A percentile compares a stretch with the other conserved stretches of the same genome.
These are phyloP conservation scores for Aphodius sticticus DNA, from an alignment of 2,888 invertebrate species.

Conservation along the genomic window DNA sequence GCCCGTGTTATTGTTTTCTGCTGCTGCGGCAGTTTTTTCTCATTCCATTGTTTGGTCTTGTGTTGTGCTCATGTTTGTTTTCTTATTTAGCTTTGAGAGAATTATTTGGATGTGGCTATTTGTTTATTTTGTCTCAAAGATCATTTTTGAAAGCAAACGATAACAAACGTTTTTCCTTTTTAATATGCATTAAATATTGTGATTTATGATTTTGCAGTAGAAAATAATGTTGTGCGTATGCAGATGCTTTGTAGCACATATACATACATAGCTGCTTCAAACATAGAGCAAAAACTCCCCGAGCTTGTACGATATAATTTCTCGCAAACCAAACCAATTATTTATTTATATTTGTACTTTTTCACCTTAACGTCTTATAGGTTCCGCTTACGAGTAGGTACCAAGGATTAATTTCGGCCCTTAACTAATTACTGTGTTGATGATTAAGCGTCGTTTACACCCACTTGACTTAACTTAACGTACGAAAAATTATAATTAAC, in stretches of 20 bases:
- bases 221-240: too few relatives aligned
- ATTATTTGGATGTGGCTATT: neutral
- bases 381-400: neutral
- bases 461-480: too few relatives aligned
- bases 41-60: neutral
- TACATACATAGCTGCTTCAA: neutral
- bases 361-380: neutral
- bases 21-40: neutral
- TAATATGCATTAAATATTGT: neutral
- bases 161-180: neutral
- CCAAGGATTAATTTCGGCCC: neutral
- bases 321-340: neutral
- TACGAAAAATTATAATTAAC: too few relatives aligned
- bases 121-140: too few relatives aligned
- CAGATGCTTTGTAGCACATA: too few relatives aligned
- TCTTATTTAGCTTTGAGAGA: neutral
- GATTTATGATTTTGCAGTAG: neutral
- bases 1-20: neutral
- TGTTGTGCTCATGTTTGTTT: neutral
- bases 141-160: neutral
- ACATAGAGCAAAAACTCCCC: neutral
- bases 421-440: too few relatives aligned
- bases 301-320: neutral
- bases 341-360: neutral
- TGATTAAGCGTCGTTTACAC: too few relatives aligned